phyloP scores from a whole-genome alignment of 2,888 invertebrate species.

The Spisula solida region DNA sequence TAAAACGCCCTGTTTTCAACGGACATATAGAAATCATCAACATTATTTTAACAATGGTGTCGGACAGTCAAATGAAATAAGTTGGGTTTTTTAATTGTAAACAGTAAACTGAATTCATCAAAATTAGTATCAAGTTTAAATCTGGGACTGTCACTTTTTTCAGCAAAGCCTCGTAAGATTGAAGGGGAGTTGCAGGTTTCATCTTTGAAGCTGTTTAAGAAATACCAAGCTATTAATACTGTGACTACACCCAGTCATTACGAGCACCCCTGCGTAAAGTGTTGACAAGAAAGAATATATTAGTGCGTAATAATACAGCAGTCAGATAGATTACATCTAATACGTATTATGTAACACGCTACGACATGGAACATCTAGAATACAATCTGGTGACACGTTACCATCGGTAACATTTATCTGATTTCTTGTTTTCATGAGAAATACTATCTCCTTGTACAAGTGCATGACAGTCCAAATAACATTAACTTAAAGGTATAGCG shows the following conservation, averaged over 20 bases:
- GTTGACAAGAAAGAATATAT: background rate
- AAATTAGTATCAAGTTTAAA: too few relatives aligned
- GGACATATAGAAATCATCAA: too few relatives aligned
- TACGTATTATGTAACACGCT: background rate
- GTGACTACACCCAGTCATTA: background rate
- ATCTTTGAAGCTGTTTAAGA: too few relatives aligned
- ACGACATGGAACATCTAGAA: background rate
- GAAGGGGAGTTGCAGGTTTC: too few relatives aligned
- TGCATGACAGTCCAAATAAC: background rate
- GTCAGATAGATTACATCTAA: background rate
- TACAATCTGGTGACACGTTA: slow-evolving; percentile 14
- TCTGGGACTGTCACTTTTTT: too few relatives aligned
- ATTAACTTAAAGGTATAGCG: background rate
- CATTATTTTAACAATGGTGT: too few relatives aligned
- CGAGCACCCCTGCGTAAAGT: slow-evolving; percentile 9
- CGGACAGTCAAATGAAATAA: too few relatives aligned
- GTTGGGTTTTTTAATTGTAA: too few relatives aligned
- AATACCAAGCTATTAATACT: too few relatives aligned
- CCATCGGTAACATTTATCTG: slow-evolving; percentile 12
- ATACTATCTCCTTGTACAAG: background rate
- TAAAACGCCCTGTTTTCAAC: too few relatives aligned
- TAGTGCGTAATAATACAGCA: background rate
- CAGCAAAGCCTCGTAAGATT: too few relatives aligned
- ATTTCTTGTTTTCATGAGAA: slow-evolving; percentile 3
- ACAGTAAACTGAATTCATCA: too few relatives aligned